Conservation (phyloP, 2,113 vertebrate species). For the Gallinago paraguaiae region DNA sequence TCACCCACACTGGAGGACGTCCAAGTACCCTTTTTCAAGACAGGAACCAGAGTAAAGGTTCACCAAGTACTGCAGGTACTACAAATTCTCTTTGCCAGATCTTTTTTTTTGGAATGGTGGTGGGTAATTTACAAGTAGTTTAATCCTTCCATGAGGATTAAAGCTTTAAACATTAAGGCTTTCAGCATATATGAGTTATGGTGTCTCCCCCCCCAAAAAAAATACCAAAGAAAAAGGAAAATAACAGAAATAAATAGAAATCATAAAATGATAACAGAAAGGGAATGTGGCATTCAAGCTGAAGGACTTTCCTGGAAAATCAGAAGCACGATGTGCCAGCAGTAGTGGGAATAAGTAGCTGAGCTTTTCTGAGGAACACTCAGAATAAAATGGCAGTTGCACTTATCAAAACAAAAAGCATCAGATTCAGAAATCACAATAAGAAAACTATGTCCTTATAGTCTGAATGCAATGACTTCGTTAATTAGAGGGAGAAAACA, state of each 20-base stretch:
- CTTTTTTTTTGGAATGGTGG: background rate
- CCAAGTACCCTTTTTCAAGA: background rate
- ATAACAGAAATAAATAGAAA: background rate
- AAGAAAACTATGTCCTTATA: background rate
- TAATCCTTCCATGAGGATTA: background rate
- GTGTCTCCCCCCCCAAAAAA: background rate
- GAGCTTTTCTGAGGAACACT: background rate
- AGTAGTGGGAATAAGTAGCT: background rate
- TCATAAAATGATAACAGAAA: background rate
- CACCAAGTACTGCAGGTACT: background rate
- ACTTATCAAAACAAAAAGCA: background rate
- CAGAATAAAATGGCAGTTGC: background rate
- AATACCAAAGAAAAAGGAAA: background rate
- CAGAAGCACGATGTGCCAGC: background rate
- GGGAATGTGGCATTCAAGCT: background rate
- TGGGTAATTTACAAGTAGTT: background rate
- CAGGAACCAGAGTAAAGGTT: background rate
- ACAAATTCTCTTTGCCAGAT: background rate
- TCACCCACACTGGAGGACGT: background rate
- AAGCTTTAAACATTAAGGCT: background rate
- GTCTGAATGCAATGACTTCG: background rate
- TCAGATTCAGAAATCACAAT: background rate
- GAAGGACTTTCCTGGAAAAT: background rate
- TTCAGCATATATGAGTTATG: background rate
- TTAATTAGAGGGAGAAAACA: background rate